These are phyloP conservation scores for Marcusenius ussheri DNA, from an alignment of 2,113 vertebrate species.

Conservation along the genomic window DNA sequence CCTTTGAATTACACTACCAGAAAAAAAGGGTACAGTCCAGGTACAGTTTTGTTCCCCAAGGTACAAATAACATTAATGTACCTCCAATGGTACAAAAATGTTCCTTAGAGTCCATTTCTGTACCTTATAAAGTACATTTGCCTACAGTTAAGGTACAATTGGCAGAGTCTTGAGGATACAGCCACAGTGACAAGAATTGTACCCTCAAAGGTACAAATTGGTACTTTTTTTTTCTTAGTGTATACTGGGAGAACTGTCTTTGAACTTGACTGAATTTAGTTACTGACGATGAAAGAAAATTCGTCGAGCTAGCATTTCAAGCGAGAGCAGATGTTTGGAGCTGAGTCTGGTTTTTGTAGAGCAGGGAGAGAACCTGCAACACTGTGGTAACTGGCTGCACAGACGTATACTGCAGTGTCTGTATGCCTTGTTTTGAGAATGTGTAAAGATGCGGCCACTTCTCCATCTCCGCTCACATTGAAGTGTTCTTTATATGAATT, in stretches of 20 bases:
- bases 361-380: background rate
- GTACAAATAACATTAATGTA: too few species aligned
- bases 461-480: background rate
- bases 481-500: background rate
- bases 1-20: background rate
- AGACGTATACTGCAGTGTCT: background rate
- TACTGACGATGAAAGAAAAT: background rate
- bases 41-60: too few species aligned
- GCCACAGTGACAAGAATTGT: too few species aligned
- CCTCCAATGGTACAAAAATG: too few species aligned
- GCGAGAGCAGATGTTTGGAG: background rate
- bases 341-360: background rate
- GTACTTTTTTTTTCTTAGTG: too few species aligned
- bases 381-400: background rate
- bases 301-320: background rate
- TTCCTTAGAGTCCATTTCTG: too few species aligned
- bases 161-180: too few species aligned
- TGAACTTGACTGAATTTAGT: background rate
- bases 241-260: background rate
- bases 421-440: background rate
- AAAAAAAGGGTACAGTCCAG: too few species aligned
- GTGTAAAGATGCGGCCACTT: background rate
- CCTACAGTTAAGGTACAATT: too few species aligned
- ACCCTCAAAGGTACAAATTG: too few species aligned
- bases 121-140: too few species aligned